Percentiles rank a stretch among this genome's conserved stretches.
Evolutionary conservation across 2,888 invertebrate genomes (phyloP).

Genomic region (Pomacea canaliculata): DNA sequence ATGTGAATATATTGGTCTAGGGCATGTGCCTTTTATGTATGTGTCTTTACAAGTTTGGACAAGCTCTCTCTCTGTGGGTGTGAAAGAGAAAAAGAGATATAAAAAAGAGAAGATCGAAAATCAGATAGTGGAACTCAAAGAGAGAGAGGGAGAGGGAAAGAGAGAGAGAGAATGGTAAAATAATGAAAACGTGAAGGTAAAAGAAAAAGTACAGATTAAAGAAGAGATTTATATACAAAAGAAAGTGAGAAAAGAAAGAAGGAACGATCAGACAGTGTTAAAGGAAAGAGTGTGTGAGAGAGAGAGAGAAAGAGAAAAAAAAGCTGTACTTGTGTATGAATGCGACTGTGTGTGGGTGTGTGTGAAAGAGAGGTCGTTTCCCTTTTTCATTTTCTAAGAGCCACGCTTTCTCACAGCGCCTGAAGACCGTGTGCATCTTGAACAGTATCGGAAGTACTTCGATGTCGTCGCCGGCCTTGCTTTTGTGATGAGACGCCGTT

Average conservation of each 20-base stretch:
- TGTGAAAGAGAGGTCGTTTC: neutral
- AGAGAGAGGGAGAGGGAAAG: neutral
- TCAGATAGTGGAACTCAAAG: neutral
- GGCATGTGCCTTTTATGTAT: too few relatives aligned
- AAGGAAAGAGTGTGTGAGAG: neutral
- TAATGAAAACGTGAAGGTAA: neutral
- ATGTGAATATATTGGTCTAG: too few relatives aligned
- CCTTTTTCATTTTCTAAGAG: too few relatives aligned
- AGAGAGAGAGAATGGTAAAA: neutral
- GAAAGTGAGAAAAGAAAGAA: neutral
- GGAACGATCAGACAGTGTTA: neutral
- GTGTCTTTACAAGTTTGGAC: too few relatives aligned
- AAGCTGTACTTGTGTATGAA: neutral
- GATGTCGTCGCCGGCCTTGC: too few relatives aligned
- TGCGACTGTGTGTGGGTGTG: neutral
- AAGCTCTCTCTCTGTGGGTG: too few relatives aligned
- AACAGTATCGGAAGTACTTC: too few relatives aligned
- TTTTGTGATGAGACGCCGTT: too few relatives aligned
- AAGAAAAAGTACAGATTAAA: neutral
- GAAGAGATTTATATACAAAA: neutral
- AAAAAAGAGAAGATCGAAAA: neutral
- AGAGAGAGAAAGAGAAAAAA: neutral
- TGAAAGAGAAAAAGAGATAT: neutral
- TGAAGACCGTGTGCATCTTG: too few relatives aligned
- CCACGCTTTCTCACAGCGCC: too few relatives aligned